Evolutionary conservation across 2,888 invertebrate genomes (phyloP).

Genomic region (Scotopteryx bipunctaria): DNA sequence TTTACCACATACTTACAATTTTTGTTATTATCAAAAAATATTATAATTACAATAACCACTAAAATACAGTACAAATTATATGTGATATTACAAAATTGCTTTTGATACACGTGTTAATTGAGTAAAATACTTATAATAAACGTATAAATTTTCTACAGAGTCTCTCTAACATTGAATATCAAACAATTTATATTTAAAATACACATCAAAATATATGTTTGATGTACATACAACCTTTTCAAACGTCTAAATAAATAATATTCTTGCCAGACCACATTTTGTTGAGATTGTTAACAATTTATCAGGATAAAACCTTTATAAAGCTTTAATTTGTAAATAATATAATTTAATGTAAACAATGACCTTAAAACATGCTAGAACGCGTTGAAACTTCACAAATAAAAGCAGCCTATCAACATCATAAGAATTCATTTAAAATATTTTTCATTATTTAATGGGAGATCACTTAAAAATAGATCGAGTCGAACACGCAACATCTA

Average conservation of each 20-base stretch:
- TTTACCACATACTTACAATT: no score
- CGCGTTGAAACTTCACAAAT: neutral
- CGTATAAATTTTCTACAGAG: no score
- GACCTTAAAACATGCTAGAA: neutral
- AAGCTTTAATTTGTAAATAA: conserved; percentile 6
- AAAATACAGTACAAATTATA: conserved; percentile 7
- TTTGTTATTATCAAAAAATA: neutral
- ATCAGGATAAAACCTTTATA: neutral
- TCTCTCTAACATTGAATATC: conserved; percentile 19
- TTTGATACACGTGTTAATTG: conserved; percentile 28
- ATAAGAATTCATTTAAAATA: conserved; percentile 3
- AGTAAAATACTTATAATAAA: conserved; percentile 17
- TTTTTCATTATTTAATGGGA: conserved; percentile 12
- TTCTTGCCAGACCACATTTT: neutral
- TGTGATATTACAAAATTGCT: conserved; percentile 31
- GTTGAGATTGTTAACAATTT: neutral
- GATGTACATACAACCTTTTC: conserved; percentile 35
- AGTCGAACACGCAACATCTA: conserved; percentile 15
- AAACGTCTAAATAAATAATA: conserved; percentile 3
- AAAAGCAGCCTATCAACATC: conserved; percentile 6
- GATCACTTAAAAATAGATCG: conserved; percentile 29
- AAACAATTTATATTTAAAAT: conserved; percentile 20
- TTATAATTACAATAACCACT: neutral
- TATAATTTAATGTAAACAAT: neutral
- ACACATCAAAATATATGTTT: conserved; percentile 32